Conservation (phyloP, 1,140 invertebrate species). For the Orius insidiosus region DNA sequence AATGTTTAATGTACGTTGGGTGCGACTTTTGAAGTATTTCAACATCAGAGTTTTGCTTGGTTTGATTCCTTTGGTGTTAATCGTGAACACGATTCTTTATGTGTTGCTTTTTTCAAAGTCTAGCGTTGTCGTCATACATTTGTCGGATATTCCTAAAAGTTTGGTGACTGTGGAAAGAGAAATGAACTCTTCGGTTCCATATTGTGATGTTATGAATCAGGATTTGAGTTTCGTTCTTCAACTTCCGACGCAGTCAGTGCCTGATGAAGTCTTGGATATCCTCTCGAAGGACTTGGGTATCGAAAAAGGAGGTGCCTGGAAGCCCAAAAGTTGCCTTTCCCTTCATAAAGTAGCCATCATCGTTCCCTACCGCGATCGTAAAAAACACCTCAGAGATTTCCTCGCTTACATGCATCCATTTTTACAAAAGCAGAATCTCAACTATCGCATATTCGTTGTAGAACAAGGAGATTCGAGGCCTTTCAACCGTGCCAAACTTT, state of each 20-base stretch:
- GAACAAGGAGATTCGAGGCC: conserved; percentile 63
- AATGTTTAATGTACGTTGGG: no score
- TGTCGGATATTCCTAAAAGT: conserved; percentile 13
- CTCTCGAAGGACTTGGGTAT: conserved; percentile 13
- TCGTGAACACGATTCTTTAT: conserved; percentile 14
- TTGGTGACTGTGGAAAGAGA: conserved; percentile 3
- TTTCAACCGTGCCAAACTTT: conserved; percentile 85
- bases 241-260: not conserved
- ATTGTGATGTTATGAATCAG: not conserved
- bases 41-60: conserved; percentile 12
- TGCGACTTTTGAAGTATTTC: not conserved
- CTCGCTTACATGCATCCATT: conserved; percentile 80
- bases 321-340: conserved; percentile 52
- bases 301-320: conserved; percentile 45
- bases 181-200: not conserved
- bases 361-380: conserved; percentile 72
- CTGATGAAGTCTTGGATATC: conserved; percentile 9
- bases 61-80: conserved; percentile 13
- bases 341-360: conserved; percentile 68
- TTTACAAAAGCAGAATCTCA: conserved; percentile 66
- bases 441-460: conserved; percentile 77
- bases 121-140: conserved; percentile 5
- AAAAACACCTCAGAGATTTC: conserved; percentile 60
- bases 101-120: conserved; percentile 13
- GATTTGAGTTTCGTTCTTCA: not conserved